phyloP scores from a whole-genome alignment of 2,113 vertebrate species.

The Cygnus atratus region DNA sequence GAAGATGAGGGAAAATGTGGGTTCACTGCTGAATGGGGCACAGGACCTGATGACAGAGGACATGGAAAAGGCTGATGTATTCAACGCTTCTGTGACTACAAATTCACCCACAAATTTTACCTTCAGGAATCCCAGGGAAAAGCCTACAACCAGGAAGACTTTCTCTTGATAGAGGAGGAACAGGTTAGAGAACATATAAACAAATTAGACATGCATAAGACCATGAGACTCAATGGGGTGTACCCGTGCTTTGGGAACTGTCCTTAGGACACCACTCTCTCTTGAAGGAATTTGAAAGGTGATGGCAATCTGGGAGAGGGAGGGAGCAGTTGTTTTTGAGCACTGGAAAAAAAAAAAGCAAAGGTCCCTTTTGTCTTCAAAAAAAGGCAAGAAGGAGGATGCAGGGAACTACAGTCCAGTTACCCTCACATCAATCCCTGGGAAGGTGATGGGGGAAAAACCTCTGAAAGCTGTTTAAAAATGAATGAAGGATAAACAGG shows the following conservation, averaged over 20 bases:
- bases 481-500: not conserved
- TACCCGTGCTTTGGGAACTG: not conserved
- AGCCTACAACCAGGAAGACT: not conserved
- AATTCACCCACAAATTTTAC: not conserved
- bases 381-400: not conserved
- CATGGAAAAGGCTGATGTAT: not conserved
- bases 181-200: not conserved
- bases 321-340: not conserved
- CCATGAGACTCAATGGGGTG: not conserved
- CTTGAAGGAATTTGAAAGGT: not conserved
- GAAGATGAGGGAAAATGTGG: not conserved
- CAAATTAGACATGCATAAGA: not conserved
- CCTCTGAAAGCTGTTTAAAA: not conserved
- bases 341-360: not conserved
- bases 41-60: not conserved
- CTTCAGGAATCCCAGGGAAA: not conserved
- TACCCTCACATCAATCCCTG: not conserved
- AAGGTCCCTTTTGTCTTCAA: not conserved
- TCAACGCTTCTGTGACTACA: not conserved
- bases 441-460: not conserved
- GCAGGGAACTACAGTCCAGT: not conserved
- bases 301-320: accelerated
- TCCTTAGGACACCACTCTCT: no score
- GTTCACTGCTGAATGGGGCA: not conserved
- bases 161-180: not conserved